phyloP scores from a whole-genome alignment of 2,113 vertebrate species.

The Garra rufa region DNA sequence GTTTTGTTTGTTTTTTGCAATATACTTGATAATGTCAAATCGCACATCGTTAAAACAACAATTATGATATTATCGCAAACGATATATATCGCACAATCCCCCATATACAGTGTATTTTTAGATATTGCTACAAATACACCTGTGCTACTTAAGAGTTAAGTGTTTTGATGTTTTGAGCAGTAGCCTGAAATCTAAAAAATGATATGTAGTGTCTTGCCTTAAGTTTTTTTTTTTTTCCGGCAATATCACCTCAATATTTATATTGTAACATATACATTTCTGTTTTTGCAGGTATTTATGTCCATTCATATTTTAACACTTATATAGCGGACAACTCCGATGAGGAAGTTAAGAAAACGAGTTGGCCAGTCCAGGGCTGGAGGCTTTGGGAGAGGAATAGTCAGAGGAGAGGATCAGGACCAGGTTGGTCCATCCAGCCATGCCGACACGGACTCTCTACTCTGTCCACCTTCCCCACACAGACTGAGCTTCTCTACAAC shows the following conservation, averaged over 20 bases:
- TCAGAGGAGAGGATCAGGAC: conserved; percentile 77
- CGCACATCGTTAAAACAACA: too few relatives aligned
- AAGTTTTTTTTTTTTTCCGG: not conserved
- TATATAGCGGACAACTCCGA: conserved; percentile 66
- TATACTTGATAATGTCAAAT: too few relatives aligned
- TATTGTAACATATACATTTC: conserved; percentile 16
- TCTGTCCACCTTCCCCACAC: conserved; percentile 87
- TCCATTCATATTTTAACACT: not conserved
- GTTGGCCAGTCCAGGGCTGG: conserved; percentile 75
- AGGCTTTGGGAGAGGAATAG: conserved; percentile 69
- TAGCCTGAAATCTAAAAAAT: too few relatives aligned
- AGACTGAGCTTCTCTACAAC: conserved; percentile 89
- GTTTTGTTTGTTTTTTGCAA: too few relatives aligned
- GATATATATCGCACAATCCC: too few relatives aligned
- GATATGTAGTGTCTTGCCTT: not conserved
- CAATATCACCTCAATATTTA: not conserved
- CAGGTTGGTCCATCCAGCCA: conserved; percentile 60
- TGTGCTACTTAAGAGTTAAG: too few relatives aligned
- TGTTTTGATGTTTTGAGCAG: too few relatives aligned
- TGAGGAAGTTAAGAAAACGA: conserved; percentile 86
- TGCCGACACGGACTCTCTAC: conserved; percentile 49
- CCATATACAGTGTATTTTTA: too few relatives aligned
- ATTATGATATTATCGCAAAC: too few relatives aligned
- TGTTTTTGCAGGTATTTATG: conserved; percentile 46
- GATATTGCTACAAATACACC: too few relatives aligned